phyloP scores from a whole-genome alignment of 2,888 invertebrate species.

The Stenchaetothrips biformis region DNA sequence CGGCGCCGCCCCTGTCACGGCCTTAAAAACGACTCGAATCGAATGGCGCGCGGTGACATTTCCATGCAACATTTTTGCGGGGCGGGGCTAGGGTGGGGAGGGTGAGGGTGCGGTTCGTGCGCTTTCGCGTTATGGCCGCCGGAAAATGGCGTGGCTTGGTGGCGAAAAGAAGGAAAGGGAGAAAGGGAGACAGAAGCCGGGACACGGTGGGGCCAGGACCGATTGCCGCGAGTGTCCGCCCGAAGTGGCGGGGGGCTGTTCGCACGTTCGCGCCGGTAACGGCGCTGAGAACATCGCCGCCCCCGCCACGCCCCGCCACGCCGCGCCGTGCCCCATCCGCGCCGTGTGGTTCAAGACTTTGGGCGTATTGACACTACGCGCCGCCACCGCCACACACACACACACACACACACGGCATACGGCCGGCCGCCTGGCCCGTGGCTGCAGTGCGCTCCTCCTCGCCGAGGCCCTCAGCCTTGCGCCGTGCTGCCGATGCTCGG shows the following conservation, averaged over 20 bases:
- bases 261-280: slow-evolving; percentile 16
- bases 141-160: neutral
- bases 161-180: neutral
- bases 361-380: too few relatives aligned
- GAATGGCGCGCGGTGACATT: neutral
- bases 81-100: neutral
- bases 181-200: neutral
- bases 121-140: neutral
- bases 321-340: neutral
- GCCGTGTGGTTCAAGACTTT: neutral
- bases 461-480: too few relatives aligned
- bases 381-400: too few relatives aligned
- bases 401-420: too few relatives aligned
- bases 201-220: neutral
- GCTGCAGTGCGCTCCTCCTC: too few relatives aligned
- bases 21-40: neutral
- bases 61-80: slow-evolving; percentile 12
- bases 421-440: too few relatives aligned
- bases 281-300: slow-evolving; percentile 3
- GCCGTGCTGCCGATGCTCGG: too few relatives aligned
- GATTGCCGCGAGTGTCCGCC: neutral
- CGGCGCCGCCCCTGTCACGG: neutral
- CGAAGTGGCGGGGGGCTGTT: neutral
- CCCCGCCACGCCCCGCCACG: neutral
- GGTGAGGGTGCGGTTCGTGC: neutral